These are phyloP conservation scores for Exocentrus adspersus DNA, from an alignment of 2,888 invertebrate genomes.

Conservation along the genomic window DNA sequence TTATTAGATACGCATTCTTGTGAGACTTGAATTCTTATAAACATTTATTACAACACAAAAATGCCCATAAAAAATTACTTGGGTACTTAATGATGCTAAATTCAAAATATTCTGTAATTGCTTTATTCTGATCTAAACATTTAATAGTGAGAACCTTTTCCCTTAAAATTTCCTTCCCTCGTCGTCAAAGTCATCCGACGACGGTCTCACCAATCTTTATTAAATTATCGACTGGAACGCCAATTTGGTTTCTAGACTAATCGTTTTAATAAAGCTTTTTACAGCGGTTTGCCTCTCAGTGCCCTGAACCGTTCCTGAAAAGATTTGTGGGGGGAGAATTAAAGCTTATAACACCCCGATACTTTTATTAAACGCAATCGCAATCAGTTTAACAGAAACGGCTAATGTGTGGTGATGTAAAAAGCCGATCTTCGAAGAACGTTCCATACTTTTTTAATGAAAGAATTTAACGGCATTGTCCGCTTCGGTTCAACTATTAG, in stretches of 20 bases:
- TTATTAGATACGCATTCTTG: too few relatives aligned
- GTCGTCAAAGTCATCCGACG: not conserved
- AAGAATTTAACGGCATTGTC: too few relatives aligned
- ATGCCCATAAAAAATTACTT: too few relatives aligned
- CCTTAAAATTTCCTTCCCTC: too few relatives aligned
- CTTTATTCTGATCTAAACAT: too few relatives aligned
- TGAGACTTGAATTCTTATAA: too few relatives aligned
- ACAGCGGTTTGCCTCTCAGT: not conserved
- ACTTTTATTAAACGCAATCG: not conserved
- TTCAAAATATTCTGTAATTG: too few relatives aligned
- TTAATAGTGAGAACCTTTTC: too few relatives aligned
- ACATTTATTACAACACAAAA: too few relatives aligned
- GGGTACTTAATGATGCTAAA: too few relatives aligned
- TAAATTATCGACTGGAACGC: slow-evolving; percentile 2
- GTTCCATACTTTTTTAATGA: too few relatives aligned
- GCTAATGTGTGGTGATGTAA: not conserved
- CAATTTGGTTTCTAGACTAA: not conserved
- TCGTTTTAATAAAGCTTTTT: not conserved
- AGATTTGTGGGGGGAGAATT: not conserved
- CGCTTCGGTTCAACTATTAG: too few relatives aligned
- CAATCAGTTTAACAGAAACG: not conserved
- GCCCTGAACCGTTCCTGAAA: not conserved
- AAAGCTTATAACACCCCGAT: not conserved
- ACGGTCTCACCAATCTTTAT: not conserved
- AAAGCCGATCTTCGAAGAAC: not conserved